These are phyloP conservation scores for Leucophenga maculata DNA, from an alignment of 2,888 invertebrate genomes.

Conservation along the genomic window DNA sequence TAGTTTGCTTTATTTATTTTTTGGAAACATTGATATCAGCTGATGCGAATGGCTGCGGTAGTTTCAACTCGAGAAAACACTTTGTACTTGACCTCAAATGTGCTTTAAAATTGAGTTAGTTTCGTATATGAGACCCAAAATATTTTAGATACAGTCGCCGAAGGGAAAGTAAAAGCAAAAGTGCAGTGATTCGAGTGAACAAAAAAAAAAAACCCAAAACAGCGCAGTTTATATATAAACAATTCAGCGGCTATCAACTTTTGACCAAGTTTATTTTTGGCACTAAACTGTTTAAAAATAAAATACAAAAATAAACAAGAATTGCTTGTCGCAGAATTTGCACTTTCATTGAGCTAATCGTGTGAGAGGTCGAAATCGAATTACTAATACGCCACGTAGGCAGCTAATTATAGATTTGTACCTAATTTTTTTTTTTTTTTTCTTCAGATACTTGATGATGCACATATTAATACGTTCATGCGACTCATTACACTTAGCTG, in stretches of 20 bases:
- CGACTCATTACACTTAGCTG: too few relatives aligned
- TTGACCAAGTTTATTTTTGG: conserved; percentile 18
- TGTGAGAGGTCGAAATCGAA: background rate
- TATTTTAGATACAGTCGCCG: background rate
- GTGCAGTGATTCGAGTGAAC: background rate
- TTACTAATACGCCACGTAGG: conserved; percentile 7
- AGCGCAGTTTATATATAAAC: too few relatives aligned
- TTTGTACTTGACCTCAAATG: conserved; percentile 50
- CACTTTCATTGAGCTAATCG: conserved; percentile 3
- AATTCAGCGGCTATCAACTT: conserved; percentile 3
- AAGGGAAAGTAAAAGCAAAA: background rate
- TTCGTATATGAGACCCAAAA: conserved; percentile 3
- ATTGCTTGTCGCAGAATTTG: background rate
- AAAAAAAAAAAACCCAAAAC: background rate
- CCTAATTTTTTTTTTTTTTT: background rate
- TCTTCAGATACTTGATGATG: background rate
- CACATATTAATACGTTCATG: background rate
- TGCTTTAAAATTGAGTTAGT: background rate
- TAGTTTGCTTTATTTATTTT: conserved; percentile 19
- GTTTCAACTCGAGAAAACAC: too few relatives aligned
- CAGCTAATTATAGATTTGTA: conserved; percentile 7
- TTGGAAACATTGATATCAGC: conserved; percentile 1
- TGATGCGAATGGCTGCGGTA: too few relatives aligned
- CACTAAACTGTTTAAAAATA: background rate
- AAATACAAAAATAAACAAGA: background rate